Base-by-base conservation (phyloP, 2,888 invertebrate genomes). In the Perizoma affinitatum region DNA sequence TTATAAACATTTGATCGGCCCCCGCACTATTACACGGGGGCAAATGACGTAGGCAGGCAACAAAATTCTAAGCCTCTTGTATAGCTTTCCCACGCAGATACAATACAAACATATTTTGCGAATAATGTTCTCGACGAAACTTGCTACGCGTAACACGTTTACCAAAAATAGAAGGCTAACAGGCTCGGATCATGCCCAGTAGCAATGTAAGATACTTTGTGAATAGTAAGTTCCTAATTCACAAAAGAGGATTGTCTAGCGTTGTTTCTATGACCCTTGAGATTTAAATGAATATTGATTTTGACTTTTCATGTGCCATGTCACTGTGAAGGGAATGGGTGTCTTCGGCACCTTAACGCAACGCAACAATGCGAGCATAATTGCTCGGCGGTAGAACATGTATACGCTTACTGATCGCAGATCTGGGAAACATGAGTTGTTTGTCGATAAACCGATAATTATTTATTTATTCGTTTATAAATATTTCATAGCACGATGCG, bases 401-500 rank as follows among this genome's bases (percentile, higher is more conserved):
- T n/a, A n/a, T n/a, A n/a, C n/a, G 45, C 34, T 5, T 33, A 48
- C 40, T 42, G 54, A 52, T 48, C 49, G 52, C 40, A 58, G 46
- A 47, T 61, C 58, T 58, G 54, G 56, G 54, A 68, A 61, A 62
- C 44, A 60, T 51, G 49, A 50, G 47, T 50, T 53, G 46, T 52
- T 54, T 51, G 54, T 48, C 52, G 54, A 59, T 57, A 48, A 50
- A 51, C 50, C 35, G 34, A 41, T 40, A 11, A 42, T 34, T 54
- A 49, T 42, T 35, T 46, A 34, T 54, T 44, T 47, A 51, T 62
- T 57, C 54, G 10, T 0, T 9, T 53, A 59, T 63, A 62, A 54
- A 58, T 55, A 63, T 61, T 54, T 51, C 38, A 58, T 61, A 11
- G 46, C 55, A 66, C 60, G 63, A 66, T 42, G 54, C 54, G 57